Base-by-base conservation (phyloP, 2,888 invertebrate species). In the Fragum fragum region DNA sequence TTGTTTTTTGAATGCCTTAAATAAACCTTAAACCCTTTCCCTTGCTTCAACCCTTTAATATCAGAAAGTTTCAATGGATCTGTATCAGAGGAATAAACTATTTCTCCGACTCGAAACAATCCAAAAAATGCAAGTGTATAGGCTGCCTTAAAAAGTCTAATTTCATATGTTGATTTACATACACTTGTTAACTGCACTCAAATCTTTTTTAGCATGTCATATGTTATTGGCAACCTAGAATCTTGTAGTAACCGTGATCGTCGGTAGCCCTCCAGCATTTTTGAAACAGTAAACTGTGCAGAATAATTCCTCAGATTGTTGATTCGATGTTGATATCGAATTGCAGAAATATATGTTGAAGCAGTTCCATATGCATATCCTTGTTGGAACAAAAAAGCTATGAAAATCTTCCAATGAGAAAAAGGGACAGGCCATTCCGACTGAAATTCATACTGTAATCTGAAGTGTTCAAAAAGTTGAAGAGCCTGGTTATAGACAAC, bases 151-250 rank as follows among this genome's bases (percentile, higher is more conserved):
- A 68, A 68, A 1, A 68, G n/a, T 6, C 7, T 11, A 2, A 23
- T 42, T 69, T 75, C 75, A 55, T 68, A 75, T 23, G 21, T 28
- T 18, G 75, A 69, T 28, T 28, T 39, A 18, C 73, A 73, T 16
- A 72, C 21, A 57, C 32, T 9, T 7, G 6, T 21, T 11, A 72
- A 36, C 23, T 36, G 59, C 11, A 14, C 14, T 29, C 32, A 57
- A 2, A 72, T 59, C 21, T 39, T 57, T 18, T 11, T 1, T 26
- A 72, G 32, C 9, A 72, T 42, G 5, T 26, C 47, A 28, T 59
- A 36, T 14, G 72, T 72, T 9, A 72, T 72, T 23, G 72, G 59
- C 6, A 52, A 23, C 26, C 72, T 28, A 3, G 36, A 36, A 72
- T 72, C 72, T 11, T 39, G 32, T 6, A n/a, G 16, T 26, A 18